Evolutionary conservation across 1,140 invertebrate genomes (phyloP), one percentile per base, ranked within the genome.

Genomic region (Galleria mellonella): DNA sequence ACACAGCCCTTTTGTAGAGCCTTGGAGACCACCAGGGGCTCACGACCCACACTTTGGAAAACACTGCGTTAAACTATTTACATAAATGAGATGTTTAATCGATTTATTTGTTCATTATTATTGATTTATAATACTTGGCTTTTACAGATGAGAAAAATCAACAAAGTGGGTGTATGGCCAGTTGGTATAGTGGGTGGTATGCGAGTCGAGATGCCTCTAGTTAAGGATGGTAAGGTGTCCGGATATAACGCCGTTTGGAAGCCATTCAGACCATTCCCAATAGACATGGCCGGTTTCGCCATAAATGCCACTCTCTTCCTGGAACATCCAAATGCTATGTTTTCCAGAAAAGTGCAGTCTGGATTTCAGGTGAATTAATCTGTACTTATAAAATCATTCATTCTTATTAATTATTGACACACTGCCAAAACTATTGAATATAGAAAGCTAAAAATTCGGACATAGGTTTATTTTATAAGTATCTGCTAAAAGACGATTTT

Each of bases 271-370:
- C 92, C 93, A 0, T 99, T 99, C 88, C 96, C 98, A 3, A 92
- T 98, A 15, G 98, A 99, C 68, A 99, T 99, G 98, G 98, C 98
- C 1, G 97, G 96, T 0, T 99, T 99, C 87, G 97, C 96, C 9
- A 93, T 99, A 9, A 97, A 97, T 82, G 73, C 98, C 1, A 88
- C 92, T 11, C 82, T 97, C 8, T 88, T 99, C 12, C 79, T 95
- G 1, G 87, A 92, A 1, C 89, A 93, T 72, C 91, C 93, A 4
- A 87, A 94, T 32, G 96, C 94, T 0, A 81, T 88, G 46, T 98
- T 99, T 82, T 94, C 93, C 1, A 94, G 93, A 56, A 90, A 93
- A 47, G 92, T 96, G 32, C 90, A 93, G 66, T 90, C 94, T 55
- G 97, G 97, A 5, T 96, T 93, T 83, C 96, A 97, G 75, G 86